A percentile compares a stretch with the other conserved stretches of the same genome.
Evolutionary conservation across 2,888 invertebrate genomes (phyloP).

Genomic region (Macrophya annulata): DNA sequence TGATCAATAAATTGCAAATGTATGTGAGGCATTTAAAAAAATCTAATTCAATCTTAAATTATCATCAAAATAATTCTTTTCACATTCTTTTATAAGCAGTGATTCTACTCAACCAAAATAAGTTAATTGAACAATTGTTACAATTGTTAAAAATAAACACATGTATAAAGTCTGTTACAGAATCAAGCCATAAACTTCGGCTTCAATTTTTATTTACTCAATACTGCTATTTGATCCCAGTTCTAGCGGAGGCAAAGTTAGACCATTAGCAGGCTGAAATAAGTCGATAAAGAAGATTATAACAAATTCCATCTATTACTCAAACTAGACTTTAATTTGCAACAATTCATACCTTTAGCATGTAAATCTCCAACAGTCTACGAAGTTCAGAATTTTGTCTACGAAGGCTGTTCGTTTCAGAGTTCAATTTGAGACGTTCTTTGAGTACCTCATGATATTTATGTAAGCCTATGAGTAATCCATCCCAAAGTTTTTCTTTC

Average conservation of each 20-base stretch:
- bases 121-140: neutral
- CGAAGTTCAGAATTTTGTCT: slow-evolving; percentile 87
- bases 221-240: slow-evolving; percentile 48
- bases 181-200: neutral
- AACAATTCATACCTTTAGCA: slow-evolving; percentile 69
- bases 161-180: neutral
- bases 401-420: slow-evolving; percentile 84
- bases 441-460: slow-evolving; percentile 85
- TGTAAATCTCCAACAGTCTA: slow-evolving; percentile 84
- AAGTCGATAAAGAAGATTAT: slow-evolving; percentile 39
- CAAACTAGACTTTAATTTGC: neutral
- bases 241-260: slow-evolving; percentile 49
- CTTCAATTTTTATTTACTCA: slow-evolving; percentile 32
- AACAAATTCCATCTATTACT: slow-evolving; percentile 4
- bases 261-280: slow-evolving; percentile 53
- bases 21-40: neutral
- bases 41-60: neutral
- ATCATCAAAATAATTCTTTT: neutral
- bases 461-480: slow-evolving; percentile 83
- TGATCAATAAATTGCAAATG: neutral
- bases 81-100: neutral
- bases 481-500: slow-evolving; percentile 88
- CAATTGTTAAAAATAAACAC: neutral
- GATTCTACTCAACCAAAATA: neutral
- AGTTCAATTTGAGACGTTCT: slow-evolving; percentile 86